A percentile compares a stretch with the other conserved stretches of the same genome.
Evolutionary conservation across 2,113 vertebrate genomes (phyloP).

Genomic region (Zosterops hypoxanthus): DNA sequence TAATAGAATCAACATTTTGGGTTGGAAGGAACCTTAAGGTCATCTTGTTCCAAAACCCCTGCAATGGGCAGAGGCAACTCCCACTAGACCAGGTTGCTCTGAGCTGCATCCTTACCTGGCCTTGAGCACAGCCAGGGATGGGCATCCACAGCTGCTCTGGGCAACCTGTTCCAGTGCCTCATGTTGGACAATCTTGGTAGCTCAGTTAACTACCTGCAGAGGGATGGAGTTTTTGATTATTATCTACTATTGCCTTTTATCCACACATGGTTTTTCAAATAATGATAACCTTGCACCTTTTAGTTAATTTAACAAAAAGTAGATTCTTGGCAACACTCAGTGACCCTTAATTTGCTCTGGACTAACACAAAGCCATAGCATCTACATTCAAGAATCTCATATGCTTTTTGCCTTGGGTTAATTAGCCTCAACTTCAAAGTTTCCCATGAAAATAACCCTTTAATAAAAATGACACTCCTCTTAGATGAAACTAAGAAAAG

Average conservation of each 20-base stretch:
- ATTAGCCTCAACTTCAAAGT: neutral
- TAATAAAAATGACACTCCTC: neutral
- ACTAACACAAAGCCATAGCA: neutral
- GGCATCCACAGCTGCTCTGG: neutral
- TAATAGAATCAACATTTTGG: neutral
- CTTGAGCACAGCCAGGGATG: neutral
- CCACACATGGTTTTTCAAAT: neutral
- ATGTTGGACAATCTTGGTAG: neutral
- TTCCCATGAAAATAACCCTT: neutral
- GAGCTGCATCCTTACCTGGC: neutral
- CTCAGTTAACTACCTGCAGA: neutral
- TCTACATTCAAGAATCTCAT: neutral
- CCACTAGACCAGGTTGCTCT: neutral
- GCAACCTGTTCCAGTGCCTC: neutral
- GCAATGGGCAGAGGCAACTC: neutral
- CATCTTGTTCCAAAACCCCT: neutral
- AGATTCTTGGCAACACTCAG: neutral
- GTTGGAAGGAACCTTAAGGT: neutral
- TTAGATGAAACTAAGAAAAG: neutral
- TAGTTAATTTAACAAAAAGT: neutral
- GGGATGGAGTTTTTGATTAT: neutral
- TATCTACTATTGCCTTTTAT: neutral
- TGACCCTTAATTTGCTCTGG: neutral
- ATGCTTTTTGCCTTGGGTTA: neutral
- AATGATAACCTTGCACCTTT: neutral